These are phyloP conservation scores for Automeris io DNA, from an alignment of 2,888 invertebrate genomes.

Conservation along the genomic window DNA sequence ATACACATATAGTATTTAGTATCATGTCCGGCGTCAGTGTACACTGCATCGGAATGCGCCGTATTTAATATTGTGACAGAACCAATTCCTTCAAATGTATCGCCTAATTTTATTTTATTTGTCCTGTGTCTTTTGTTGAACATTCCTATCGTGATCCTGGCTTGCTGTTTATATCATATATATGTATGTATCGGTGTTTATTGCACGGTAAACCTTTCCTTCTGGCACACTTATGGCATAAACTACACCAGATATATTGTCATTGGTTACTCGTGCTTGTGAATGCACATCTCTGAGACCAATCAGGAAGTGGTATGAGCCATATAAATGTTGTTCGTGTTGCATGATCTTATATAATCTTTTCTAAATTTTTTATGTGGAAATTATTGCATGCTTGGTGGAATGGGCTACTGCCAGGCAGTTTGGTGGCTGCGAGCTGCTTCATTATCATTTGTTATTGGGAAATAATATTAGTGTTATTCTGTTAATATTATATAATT, in stretches of 20 bases:
- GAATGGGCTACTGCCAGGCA: conserved; percentile 67
- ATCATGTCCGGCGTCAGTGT: conserved; percentile 44
- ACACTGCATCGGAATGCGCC: conserved; percentile 66
- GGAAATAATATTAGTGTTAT: conserved; percentile 18
- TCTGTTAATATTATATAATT: not conserved
- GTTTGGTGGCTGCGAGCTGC: conserved; percentile 64
- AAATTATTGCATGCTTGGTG: conserved; percentile 69
- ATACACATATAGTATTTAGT: conserved; percentile 38
- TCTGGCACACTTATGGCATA: conserved; percentile 69
- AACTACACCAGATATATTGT: conserved; percentile 49
- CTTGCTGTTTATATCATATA: conserved; percentile 63
- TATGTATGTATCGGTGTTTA: conserved; percentile 58
- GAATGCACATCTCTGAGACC: conserved; percentile 64
- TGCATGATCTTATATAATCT: conserved; percentile 68
- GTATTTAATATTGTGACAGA: conserved; percentile 44
- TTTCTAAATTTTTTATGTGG: conserved; percentile 58
- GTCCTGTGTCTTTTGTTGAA: conserved; percentile 47
- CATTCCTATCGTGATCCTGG: conserved; percentile 58
- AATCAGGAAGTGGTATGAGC: conserved; percentile 66
- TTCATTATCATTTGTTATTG: conserved; percentile 46
- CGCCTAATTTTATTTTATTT: conserved; percentile 50
- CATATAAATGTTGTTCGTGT: conserved; percentile 70
- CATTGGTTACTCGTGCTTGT: conserved; percentile 67
- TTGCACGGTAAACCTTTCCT: conserved; percentile 70
- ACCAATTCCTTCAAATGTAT: conserved; percentile 59